Conservation (phyloP, 35 echinoderm and acorn worm genomes). For the Heliocidaris tuberculata region DNA sequence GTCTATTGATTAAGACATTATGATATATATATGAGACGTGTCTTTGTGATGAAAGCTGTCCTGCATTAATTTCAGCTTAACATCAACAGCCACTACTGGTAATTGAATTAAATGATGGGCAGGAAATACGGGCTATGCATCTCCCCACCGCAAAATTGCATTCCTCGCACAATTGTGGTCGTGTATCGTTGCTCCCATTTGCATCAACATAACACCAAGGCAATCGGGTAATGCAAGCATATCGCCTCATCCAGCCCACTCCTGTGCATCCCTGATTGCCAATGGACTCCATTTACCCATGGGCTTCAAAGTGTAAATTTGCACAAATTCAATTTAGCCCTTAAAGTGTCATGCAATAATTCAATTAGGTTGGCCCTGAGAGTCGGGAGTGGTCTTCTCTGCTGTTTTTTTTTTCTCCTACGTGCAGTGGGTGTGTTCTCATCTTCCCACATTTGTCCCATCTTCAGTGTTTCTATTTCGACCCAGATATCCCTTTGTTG, state of each 20-base stretch:
- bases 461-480: not conserved
- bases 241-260: constrained; percentile 25
- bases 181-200: not conserved
- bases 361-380: constrained; percentile 34
- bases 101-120: not conserved
- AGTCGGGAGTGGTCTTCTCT: constrained; percentile 21
- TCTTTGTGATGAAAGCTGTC: not conserved
- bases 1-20: not conserved
- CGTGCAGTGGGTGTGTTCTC: not conserved
- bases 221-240: constrained; percentile 9
- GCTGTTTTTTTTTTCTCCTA: not conserved
- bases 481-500: not conserved
- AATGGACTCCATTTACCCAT: constrained; percentile 36
- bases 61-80: not conserved
- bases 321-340: constrained; percentile 47
- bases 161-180: not conserved
- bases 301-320: constrained; percentile 53
- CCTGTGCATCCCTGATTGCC: constrained; percentile 34
- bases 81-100: not conserved
- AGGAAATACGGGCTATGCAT: not conserved
- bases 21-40: not conserved
- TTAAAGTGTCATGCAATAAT: constrained; percentile 47
- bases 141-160: not conserved
- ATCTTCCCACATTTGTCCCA: not conserved
- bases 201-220: constrained; percentile 10